These are phyloP conservation scores for Sphaerophoria rueppellii DNA, from an alignment of 2,888 invertebrate genomes.

Conservation along the genomic window DNA sequence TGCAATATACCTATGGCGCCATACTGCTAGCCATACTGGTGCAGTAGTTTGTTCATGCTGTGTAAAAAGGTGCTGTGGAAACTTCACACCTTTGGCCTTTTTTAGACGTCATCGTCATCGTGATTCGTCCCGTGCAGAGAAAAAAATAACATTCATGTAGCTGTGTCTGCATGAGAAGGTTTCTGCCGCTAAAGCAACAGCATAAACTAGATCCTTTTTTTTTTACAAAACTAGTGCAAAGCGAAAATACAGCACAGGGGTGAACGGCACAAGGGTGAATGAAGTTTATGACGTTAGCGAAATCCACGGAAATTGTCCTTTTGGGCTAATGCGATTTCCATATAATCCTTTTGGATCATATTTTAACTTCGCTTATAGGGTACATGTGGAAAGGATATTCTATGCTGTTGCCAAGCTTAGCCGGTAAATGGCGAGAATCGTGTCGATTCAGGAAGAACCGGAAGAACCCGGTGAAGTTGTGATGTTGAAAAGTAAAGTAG, in stretches of 20 bases:
- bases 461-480: constrained; percentile 20
- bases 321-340: constrained; percentile 70
- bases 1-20: constrained; percentile 77
- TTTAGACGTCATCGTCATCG: not conserved
- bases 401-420: constrained; percentile 25
- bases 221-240: too few species aligned
- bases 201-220: not conserved
- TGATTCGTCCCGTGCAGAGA: constrained; percentile 25
- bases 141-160: not conserved
- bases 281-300: constrained; percentile 47
- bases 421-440: constrained; percentile 15
- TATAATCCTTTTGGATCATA: constrained; percentile 70
- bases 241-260: not conserved
- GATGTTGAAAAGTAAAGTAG: constrained; percentile 33
- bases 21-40: constrained; percentile 73
- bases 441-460: constrained; percentile 53
- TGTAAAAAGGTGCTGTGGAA: constrained; percentile 10
- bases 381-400: constrained; percentile 41
- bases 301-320: constrained; percentile 68
- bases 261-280: not conserved
- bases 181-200: constrained; percentile 26
- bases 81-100: constrained; percentile 10
- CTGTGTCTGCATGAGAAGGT: constrained; percentile 9
- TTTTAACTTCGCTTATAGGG: constrained; percentile 57
- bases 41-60: constrained; percentile 5